Percentiles rank a stretch among this genome's conserved stretches.
These are phyloP conservation scores for Archivesica marissinica DNA, from an alignment of 1,140 invertebrate genomes.

Conservation along the genomic window DNA sequence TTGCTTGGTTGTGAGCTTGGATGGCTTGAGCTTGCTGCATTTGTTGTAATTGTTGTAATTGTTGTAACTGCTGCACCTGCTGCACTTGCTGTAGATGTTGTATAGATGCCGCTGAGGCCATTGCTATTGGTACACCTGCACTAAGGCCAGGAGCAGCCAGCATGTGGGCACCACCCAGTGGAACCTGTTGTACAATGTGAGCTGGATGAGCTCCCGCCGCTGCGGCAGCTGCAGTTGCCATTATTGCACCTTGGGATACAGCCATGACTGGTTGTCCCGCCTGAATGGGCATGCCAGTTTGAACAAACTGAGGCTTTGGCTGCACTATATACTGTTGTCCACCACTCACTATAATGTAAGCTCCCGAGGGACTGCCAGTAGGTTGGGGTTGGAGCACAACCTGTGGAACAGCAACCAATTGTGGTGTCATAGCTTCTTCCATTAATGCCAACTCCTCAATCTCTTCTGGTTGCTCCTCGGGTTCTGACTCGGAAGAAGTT, in stretches of 20 bases:
- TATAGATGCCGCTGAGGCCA: constrained; percentile 12
- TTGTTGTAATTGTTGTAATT: constrained; percentile 46
- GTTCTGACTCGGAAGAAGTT: constrained; percentile 55
- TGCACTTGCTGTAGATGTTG: constrained; percentile 54
- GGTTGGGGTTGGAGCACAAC: constrained; percentile 59
- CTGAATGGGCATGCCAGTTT: constrained; percentile 54
- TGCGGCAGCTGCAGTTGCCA: constrained; percentile 33
- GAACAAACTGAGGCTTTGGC: constrained; percentile 26
- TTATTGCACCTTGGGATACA: constrained; percentile 38
- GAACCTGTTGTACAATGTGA: constrained; percentile 38
- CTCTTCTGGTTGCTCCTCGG: constrained; percentile 40
- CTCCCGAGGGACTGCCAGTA: constrained; percentile 52
- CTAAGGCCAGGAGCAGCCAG: constrained; percentile 19
- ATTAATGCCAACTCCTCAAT: constrained; percentile 13
- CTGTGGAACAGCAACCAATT: constrained; percentile 44
- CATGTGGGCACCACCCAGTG: not conserved
- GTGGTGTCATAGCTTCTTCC: constrained; percentile 14
- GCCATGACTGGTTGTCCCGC: constrained; percentile 61
- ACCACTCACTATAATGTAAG: constrained; percentile 41
- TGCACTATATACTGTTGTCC: constrained; percentile 52
- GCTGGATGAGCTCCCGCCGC: constrained; percentile 48
- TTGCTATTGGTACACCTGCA: not conserved
- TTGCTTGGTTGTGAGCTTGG: constrained; percentile 55
- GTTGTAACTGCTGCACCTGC: constrained; percentile 33
- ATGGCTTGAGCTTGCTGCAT: constrained; percentile 51